phyloP scores from a whole-genome alignment of 1,140 invertebrate species.

The Tetraneura akinire region DNA sequence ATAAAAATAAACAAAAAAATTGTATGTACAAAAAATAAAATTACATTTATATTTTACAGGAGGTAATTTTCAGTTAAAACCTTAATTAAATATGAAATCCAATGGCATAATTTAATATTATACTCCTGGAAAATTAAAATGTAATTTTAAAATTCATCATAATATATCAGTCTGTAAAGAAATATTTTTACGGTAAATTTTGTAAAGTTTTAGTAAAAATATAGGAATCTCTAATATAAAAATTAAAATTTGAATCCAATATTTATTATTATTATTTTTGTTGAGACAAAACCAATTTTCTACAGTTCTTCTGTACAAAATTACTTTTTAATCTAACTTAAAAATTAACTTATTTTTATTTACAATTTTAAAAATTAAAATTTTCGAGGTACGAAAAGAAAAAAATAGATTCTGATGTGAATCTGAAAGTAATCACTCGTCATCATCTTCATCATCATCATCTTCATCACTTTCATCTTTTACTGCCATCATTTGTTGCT shows the following conservation, averaged over 20 bases:
- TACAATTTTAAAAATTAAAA: slow-evolving; percentile 47
- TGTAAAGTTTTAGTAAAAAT: slow-evolving; percentile 51
- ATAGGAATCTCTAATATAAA: slow-evolving; percentile 52
- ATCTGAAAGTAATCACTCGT: slow-evolving; percentile 56
- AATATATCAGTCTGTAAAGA: slow-evolving; percentile 52
- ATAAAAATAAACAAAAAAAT: slow-evolving; percentile 51
- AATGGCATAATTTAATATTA: slow-evolving; percentile 51
- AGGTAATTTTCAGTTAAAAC: slow-evolving; percentile 41
- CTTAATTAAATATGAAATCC: slow-evolving; percentile 48
- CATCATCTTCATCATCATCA: slow-evolving; percentile 62
- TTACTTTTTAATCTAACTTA: slow-evolving; percentile 50
- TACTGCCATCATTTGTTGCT: slow-evolving; percentile 60
- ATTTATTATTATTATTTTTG: slow-evolving; percentile 50
- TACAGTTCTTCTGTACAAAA: slow-evolving; percentile 50
- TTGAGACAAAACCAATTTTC: slow-evolving; percentile 51
- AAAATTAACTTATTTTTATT: slow-evolving; percentile 50
- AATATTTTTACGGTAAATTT: slow-evolving; percentile 52
- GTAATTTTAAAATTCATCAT: slow-evolving; percentile 52
- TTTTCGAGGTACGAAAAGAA: slow-evolving; percentile 51
- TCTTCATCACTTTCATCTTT: slow-evolving; percentile 67
- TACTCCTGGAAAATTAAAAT: slow-evolving; percentile 51
- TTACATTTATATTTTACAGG: slow-evolving; percentile 50
- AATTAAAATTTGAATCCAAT: slow-evolving; percentile 52
- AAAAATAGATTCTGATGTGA: slow-evolving; percentile 46
- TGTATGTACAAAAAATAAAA: slow-evolving; percentile 50